Base-by-base conservation (phyloP, 2,888 invertebrate genomes). In the Panzeria rudis region DNA sequence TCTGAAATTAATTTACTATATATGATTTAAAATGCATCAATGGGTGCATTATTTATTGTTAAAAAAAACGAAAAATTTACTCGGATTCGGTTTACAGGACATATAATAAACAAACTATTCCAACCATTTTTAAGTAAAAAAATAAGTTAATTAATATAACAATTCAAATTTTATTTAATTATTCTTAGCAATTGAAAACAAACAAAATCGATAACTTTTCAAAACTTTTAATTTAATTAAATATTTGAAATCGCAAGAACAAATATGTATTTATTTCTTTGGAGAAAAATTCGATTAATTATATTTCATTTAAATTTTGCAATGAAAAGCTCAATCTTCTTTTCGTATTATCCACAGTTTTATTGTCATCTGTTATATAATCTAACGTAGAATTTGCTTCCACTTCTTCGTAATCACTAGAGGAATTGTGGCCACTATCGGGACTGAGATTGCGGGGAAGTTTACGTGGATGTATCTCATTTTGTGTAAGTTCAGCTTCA, bases 281-380 rank as follows among this genome's bases (percentile, higher is more conserved):
- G 0, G n/a, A 15, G 2, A 20, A 8, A 29, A 29, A n/a, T 35
- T 17, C 17, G 9, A 9, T 11, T 62, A 59, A 66, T 29, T 44
- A 97, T 96, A 96, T 15, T 96, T 96, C 91, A 96, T 96, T 91
- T 96, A 97, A 89, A 41, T 88, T 88, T 95, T 89, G 96, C 94
- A 94, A 95, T 96, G 83, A 90, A 85, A 90, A 91, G 76, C 89
- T 89, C 11, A 91, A 86, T 2, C 91, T 89, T 32, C 91, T 88
- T 81, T 92, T 91, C 47, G 90, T 90, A 15, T 71, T 86, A 59
- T 88, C 88, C 71, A 86, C 47, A 9, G 86, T 76, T 62, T 71
- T 73, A 15, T 13, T 76, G 17, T 64, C 86, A 73, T 81, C 87
- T 77, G 71, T 59, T 8, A 11, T 17, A 32, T 35, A 47, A 32